phyloP scores from a whole-genome alignment of 2,113 vertebrate species.

The Paradoxurus hermaphroditus region DNA sequence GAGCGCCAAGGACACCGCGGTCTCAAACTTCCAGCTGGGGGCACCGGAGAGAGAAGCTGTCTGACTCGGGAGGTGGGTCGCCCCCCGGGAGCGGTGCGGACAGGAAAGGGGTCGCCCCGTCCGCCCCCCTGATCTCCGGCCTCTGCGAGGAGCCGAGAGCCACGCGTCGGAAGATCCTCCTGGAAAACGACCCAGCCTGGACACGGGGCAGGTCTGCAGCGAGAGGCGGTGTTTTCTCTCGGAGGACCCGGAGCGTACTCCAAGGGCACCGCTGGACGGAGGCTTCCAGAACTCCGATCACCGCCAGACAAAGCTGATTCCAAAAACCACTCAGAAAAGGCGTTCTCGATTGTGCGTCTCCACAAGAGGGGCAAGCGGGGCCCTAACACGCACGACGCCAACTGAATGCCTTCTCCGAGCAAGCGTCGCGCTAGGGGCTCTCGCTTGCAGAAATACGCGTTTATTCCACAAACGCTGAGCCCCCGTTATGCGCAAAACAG shows the following conservation, averaged over 20 bases:
- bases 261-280: background rate
- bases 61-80: slow-evolving; percentile 38
- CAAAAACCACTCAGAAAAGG: background rate
- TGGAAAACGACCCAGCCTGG: slow-evolving; percentile 45
- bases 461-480: background rate
- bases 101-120: background rate
- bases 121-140: background rate
- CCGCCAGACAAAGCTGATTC: slow-evolving; percentile 25
- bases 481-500: background rate
- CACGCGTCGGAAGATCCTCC: slow-evolving; percentile 46
- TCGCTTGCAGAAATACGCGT: background rate
- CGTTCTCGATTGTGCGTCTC: background rate
- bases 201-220: background rate
- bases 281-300: background rate
- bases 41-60: background rate
- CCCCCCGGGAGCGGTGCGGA: background rate
- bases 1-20: background rate
- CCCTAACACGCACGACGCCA: background rate
- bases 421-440: background rate
- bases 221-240: slow-evolving; percentile 12
- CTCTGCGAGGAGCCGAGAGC: slow-evolving; percentile 15
- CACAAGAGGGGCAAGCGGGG: background rate
- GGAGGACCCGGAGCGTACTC: slow-evolving; percentile 19
- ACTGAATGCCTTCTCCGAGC: background rate
- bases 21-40: slow-evolving; percentile 1